Conservation (phyloP, 2,113 vertebrate genomes). For the Paradoxurus hermaphroditus region DNA sequence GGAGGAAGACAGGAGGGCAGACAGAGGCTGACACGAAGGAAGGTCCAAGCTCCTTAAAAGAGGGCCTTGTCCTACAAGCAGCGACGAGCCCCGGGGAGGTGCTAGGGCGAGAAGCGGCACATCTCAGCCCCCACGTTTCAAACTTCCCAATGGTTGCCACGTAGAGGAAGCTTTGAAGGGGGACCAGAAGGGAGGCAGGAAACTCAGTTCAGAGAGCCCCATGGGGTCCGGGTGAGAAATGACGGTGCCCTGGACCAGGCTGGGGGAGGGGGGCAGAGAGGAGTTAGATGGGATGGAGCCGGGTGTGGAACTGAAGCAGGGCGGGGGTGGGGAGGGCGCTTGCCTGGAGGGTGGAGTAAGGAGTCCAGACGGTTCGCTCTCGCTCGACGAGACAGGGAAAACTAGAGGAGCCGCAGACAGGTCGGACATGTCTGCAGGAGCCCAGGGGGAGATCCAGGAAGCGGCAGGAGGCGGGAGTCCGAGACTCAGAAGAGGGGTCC, state of each 20-base stretch:
- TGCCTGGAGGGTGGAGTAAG: neutral
- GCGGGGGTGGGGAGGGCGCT: too few species aligned
- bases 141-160: neutral
- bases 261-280: neutral
- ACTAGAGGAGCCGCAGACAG: neutral
- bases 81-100: neutral
- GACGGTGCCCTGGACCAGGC: neutral
- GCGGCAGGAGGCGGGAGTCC: neutral
- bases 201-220: neutral
- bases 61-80: neutral
- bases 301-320: neutral
- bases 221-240: neutral
- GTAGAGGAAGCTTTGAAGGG: neutral
- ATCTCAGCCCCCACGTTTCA: neutral
- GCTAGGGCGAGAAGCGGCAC: neutral
- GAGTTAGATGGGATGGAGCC: neutral
- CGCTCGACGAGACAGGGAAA: too few species aligned
- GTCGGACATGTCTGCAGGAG: neutral
- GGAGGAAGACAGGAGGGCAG: neutral
- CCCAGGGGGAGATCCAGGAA: neutral
- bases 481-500: neutral
- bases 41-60: neutral
- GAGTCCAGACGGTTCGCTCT: neutral
- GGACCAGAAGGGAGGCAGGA: neutral
- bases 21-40: neutral